Percentiles rank a stretch among this genome's conserved stretches.
Evolutionary conservation across 2,113 vertebrate genomes (phyloP).

Genomic region (Excalfactoria chinensis): DNA sequence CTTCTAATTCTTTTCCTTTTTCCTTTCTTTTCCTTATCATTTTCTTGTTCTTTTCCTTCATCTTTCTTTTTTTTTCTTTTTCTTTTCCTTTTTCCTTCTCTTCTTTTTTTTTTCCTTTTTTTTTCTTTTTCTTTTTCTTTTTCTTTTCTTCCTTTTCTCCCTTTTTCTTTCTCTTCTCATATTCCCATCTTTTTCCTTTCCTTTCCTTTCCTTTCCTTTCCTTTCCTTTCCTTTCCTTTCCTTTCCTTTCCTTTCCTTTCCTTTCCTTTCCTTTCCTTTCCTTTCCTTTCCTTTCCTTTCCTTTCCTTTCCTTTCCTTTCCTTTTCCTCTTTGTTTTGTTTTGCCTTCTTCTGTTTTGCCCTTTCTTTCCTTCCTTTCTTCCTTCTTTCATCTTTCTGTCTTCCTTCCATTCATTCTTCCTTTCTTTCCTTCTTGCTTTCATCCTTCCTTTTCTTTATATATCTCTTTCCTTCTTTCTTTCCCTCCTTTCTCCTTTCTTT

Average conservation of each 20-base stretch:
- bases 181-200: neutral
- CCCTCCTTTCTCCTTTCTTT: neutral
- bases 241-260: neutral
- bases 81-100: no score
- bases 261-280: no score
- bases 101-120: no score
- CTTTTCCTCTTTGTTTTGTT: neutral
- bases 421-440: neutral
- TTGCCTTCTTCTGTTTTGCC: neutral
- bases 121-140: fast-evolving
- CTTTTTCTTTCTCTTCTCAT: fast-evolving
- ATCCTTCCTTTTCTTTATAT: neutral
- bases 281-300: neutral
- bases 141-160: no score
- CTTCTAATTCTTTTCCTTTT: no score
- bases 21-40: fast-evolving
- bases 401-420: no score
- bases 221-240: neutral
- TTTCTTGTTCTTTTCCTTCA: fast-evolving
- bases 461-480: neutral
- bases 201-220: no score
- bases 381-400: fast-evolving
- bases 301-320: neutral
- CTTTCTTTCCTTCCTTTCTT: neutral
- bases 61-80: fast-evolving